Evolutionary conservation across 2,113 vertebrate species (phyloP), one percentile per base, ranked within the genome.

Genomic region (Bufo bufo): DNA sequence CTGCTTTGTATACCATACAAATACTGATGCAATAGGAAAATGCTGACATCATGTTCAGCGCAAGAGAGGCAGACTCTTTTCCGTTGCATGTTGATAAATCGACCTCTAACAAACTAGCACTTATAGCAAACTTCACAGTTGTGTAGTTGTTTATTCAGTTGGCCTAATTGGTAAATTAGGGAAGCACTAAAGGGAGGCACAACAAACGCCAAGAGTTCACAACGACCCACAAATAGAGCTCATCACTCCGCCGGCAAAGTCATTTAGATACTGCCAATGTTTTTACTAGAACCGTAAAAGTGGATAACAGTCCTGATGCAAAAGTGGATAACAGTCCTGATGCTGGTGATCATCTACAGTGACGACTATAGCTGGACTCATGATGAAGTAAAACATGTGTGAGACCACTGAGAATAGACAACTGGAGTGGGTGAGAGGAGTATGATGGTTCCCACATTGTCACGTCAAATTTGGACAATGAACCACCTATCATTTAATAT

Each of bases 1-100:
- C 54, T 77, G 75, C 77, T 45, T 77, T 85, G 72, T 85, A 59
- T 85, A 85, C 52, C 54, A 14, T 77, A 75, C 84, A 85, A 85
- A 85, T 85, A 58, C 84, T 85, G 84, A 85, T 85, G 84, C 84
- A 77, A 85, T 85, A 85, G 84, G 84, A 85, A 85, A 85, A 85
- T 77, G 84, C 77, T 85, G 84, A 85, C 72, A 85, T 85, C 72
- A 85, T 85, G 84, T 63, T 85, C 71, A 65, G 84, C 16, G 43
- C 19, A 45, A 65, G 71, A 74, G 71, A 47, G 69, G 47, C 84
- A 54, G 74, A 17, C 58, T 63, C 45, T 78, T 86, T 86, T 79
- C 58, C 58, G 12, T 65, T 43, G 17, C 74, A 17, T 77, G 71
- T 77, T 85, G 85, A 80, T 80, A 80, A 85, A 61, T 77, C 63